Evolutionary conservation across 1,140 invertebrate species (phyloP).

Genomic region (Diorhabda elongata): DNA sequence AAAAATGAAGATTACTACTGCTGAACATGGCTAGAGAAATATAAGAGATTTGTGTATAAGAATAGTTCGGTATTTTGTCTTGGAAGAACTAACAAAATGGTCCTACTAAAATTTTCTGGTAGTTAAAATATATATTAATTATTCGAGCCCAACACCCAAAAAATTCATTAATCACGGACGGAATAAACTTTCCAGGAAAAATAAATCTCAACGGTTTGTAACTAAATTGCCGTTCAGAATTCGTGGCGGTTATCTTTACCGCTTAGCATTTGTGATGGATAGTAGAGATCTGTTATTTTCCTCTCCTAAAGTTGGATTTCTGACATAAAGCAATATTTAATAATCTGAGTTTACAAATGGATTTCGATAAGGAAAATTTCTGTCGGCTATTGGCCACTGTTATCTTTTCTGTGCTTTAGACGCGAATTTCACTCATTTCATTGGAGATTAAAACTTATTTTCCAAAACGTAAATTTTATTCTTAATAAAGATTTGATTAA

Average conservation of each 20-base stretch:
- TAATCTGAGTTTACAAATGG: constrained; percentile 32
- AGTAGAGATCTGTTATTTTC: constrained; percentile 22
- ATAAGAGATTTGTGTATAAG: too few relatives aligned
- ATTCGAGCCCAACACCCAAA: constrained; percentile 1
- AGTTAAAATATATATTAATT: constrained; percentile 1
- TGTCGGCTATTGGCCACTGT: constrained; percentile 6
- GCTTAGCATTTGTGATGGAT: constrained; percentile 21
- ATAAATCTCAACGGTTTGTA: constrained; percentile 5
- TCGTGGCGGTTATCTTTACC: constrained; percentile 18
- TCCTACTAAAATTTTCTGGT: background rate
- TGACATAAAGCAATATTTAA: constrained; percentile 33
- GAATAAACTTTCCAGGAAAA: constrained; percentile 2
- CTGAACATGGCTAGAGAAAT: too few relatives aligned
- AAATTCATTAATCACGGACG: background rate
- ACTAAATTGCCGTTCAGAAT: constrained; percentile 15
- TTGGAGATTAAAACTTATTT: too few relatives aligned
- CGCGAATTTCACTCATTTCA: too few relatives aligned
- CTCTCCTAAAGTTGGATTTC: constrained; percentile 22
- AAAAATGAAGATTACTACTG: too few relatives aligned
- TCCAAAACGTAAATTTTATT: too few relatives aligned
- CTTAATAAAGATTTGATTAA: too few relatives aligned
- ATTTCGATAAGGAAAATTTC: constrained; percentile 27
- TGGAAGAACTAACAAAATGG: too few relatives aligned
- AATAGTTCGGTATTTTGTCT: too few relatives aligned
- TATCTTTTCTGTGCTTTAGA: background rate